Base-by-base conservation (phyloP, 2,797 vertebrate genomes). In the Chlorospingus flavigularis region DNA sequence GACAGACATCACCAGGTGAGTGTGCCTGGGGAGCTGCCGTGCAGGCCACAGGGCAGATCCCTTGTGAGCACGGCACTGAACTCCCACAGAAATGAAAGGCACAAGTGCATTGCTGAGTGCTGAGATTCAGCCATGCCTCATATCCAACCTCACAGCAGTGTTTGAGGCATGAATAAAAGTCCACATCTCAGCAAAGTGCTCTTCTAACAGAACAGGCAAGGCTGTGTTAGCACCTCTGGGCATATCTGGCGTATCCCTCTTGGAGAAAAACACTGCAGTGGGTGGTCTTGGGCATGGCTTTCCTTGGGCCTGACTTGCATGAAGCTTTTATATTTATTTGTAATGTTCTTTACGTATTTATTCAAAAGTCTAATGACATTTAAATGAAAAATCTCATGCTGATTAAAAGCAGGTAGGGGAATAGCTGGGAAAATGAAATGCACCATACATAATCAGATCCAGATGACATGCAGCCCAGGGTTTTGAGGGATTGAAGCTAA, bases 371-470 rank as follows among this genome's bases (percentile, higher is more conserved):
- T 96, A 96, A 97, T 94, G 94, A 75, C 86, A 94, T 94, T 95
- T 94, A 92, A 95, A 96, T 96, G 94, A 96, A 96, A 95, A 95
- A 92, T 94, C 88, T 94, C 90, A 76, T 95, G 94, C 92, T 96
- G 91, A 96, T 96, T 96, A 95, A 96, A 97, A 96, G 87, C 95
- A 96, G 94, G 95, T 96, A 95, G 67, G 91, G 95, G 91, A 96
- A 96, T 94, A 92, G 76, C 74, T 94, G 85, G 82, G 91, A 96
- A 97, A 94, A 96, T 94, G 75, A 95, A 96, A 95, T 93, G 86
- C 72, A 87, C 95, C 85, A 30, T 91, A 50, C 65, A 70, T 94
- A 96, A 96, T 96, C 90, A 94, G 84, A 94, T 94, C 92, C 96
- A 97, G 94, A 95, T 95, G 92, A 95, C 70, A 76, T 7, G 30